Evolutionary conservation across 2,888 invertebrate genomes (phyloP).

Genomic region (Zelleria hepariella): DNA sequence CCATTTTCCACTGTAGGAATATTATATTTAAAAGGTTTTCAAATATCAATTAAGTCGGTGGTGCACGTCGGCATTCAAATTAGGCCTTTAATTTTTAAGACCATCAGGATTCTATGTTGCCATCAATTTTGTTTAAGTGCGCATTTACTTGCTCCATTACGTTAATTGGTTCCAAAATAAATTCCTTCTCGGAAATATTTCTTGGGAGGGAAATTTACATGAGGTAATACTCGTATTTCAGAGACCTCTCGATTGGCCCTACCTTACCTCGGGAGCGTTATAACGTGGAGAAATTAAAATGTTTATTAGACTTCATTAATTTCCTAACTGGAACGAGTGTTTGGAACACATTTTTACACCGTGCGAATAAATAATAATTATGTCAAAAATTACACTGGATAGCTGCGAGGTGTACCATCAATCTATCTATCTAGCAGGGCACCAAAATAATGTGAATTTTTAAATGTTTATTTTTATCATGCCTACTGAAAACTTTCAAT

Average conservation of each 20-base stretch:
- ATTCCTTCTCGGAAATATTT: neutral
- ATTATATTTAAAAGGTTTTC: too few species aligned
- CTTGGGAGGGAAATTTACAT: neutral
- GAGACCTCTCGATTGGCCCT: neutral
- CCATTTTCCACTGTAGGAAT: too few species aligned
- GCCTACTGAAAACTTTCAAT: too few species aligned
- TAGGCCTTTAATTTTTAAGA: neutral
- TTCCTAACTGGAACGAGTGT: too few species aligned
- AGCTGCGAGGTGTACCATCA: too few species aligned
- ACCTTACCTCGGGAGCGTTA: neutral
- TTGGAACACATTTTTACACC: too few species aligned
- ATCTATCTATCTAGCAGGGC: too few species aligned
- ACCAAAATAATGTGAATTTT: too few species aligned
- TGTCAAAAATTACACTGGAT: too few species aligned
- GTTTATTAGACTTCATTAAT: neutral
- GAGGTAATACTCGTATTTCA: neutral
- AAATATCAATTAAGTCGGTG: too few species aligned
- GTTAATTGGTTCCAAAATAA: constrained; percentile 3
- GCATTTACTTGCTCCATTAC: constrained; percentile 4
- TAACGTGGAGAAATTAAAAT: neutral
- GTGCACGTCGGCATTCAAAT: neutral
- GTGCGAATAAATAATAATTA: too few species aligned
- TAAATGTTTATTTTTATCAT: too few species aligned
- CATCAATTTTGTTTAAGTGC: constrained; percentile 1
- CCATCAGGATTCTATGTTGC: neutral